Evolutionary conservation across 2,888 invertebrate genomes (phyloP).

Genomic region (Cyrtodaria siliqua): DNA sequence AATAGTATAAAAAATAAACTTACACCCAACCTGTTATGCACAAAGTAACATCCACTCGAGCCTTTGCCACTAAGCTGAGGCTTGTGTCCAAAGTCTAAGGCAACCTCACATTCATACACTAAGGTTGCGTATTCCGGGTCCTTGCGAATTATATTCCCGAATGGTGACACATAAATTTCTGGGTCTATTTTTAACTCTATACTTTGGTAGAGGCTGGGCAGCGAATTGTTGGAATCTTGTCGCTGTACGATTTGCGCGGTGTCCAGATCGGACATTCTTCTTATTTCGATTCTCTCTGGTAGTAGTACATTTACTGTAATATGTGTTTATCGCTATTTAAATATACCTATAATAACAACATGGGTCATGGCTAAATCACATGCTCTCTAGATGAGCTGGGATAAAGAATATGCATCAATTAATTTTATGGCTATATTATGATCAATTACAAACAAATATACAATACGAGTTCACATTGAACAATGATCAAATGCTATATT

Average conservation of each 20-base stretch:
- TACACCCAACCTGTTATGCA: constrained; percentile 92
- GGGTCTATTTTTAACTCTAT: constrained; percentile 49
- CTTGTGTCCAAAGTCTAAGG: constrained; percentile 96
- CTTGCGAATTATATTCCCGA: constrained; percentile 56
- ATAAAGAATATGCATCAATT: too few species aligned
- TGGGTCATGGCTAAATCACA: too few species aligned
- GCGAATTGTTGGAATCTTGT: constrained; percentile 41
- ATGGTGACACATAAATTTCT: constrained; percentile 56
- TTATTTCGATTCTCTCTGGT: too few species aligned
- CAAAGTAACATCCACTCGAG: constrained; percentile 99
- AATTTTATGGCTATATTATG: too few species aligned
- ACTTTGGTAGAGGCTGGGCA: constrained; percentile 45
- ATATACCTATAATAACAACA: too few species aligned
- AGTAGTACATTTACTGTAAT: too few species aligned
- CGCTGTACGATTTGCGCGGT: constrained; percentile 64
- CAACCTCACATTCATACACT: constrained; percentile 95
- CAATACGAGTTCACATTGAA: too few species aligned
- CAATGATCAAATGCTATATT: too few species aligned
- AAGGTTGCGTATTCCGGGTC: constrained; percentile 95
- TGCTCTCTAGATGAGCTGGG: too few species aligned
- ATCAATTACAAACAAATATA: too few species aligned
- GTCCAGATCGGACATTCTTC: constrained; percentile 60
- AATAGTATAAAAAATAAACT: constrained; percentile 66
- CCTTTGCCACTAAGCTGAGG: constrained; percentile 99
- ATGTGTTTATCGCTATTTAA: too few species aligned